A percentile compares a stretch with the other conserved stretches of the same genome.
Conservation (phyloP, 2,113 vertebrate genomes). For the Procavia capensis region DNA sequence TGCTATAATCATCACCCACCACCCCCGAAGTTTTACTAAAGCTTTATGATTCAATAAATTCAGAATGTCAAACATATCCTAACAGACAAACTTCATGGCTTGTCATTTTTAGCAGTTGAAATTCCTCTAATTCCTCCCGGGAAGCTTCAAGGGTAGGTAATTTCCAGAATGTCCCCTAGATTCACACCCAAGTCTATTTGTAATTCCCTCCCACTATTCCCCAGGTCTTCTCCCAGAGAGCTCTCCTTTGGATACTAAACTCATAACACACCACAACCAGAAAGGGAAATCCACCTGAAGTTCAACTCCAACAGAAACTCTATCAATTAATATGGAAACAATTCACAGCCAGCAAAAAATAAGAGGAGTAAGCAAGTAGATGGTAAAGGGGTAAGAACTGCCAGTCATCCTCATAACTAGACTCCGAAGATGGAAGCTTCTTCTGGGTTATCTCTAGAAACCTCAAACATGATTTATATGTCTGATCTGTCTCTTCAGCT, state of each 20-base stretch:
- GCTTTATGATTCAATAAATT: neutral
- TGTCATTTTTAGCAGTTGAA: slow-evolving; percentile 19
- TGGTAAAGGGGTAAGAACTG: neutral
- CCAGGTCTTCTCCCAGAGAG: neutral
- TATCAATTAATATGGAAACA: neutral
- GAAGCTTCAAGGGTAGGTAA: neutral
- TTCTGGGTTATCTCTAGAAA: neutral
- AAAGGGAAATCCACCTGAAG: neutral
- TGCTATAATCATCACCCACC: neutral
- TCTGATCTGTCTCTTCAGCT: slow-evolving; percentile 51
- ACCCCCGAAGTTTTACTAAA: neutral
- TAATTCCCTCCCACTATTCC: neutral
- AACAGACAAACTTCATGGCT: neutral
- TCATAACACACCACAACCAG: neutral
- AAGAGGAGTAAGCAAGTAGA: slow-evolving; percentile 7
- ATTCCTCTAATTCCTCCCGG: neutral
- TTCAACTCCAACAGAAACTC: neutral
- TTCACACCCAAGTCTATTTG: neutral
- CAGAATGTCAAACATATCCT: slow-evolving; percentile 32
- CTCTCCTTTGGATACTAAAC: neutral
- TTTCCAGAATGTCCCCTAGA: neutral
- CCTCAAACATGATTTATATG: slow-evolving; percentile 42
- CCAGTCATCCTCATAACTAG: neutral
- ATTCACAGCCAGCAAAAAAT: neutral
- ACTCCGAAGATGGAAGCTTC: slow-evolving; percentile 23